Evolutionary conservation across 1,140 invertebrate species (phyloP), one percentile per base, ranked within the genome.

Genomic region (Octopus bimaculoides): DNA sequence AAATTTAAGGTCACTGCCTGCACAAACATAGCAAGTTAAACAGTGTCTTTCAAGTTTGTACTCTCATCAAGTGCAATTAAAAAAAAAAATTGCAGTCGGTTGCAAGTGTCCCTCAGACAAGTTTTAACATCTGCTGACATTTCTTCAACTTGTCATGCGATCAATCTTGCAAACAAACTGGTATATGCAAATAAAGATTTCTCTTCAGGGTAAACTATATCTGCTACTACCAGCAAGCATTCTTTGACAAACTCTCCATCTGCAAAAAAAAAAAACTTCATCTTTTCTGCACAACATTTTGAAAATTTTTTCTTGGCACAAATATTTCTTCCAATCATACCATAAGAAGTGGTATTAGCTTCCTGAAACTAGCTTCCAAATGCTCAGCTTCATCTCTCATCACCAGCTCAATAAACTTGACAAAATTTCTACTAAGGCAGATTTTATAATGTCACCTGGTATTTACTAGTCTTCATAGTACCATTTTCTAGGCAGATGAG

Each of bases 371-470:
- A 66, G 61, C 61, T n/a, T 66, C n/a, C 61, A 66, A n/a, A 2
- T n/a, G n/a, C 61, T 66, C 61, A 66, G n/a, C 61, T 66, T 66
- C 61, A 66, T 66, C 61, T 66, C n/a, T 66, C 61, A 1, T 66
- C 61, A 66, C 12, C n/a, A 14, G 61, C 61, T n/a, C 61, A 66
- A n/a, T 66, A 66, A 66, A 66, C 61, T 66, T 66, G 61, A 14
- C n/a, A 66, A 66, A 66, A 12, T 66, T 66, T 66, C 61, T n/a
- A 66, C 61, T 66, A 66, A 14, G 61, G 61, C n/a, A n/a, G 61
- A n/a, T 66, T n/a, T 66, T 66, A n/a, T 66, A 66, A 66, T 66
- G 61, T 66, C 61, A 66, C 61, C 61, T 66, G 61, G n/a, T 66
- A 66, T 66, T 66, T 66, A n/a, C 61, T n/a, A 66, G 12, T 66